phyloP scores from a whole-genome alignment of 2,797 vertebrate species.

The Poecilia wingei region DNA sequence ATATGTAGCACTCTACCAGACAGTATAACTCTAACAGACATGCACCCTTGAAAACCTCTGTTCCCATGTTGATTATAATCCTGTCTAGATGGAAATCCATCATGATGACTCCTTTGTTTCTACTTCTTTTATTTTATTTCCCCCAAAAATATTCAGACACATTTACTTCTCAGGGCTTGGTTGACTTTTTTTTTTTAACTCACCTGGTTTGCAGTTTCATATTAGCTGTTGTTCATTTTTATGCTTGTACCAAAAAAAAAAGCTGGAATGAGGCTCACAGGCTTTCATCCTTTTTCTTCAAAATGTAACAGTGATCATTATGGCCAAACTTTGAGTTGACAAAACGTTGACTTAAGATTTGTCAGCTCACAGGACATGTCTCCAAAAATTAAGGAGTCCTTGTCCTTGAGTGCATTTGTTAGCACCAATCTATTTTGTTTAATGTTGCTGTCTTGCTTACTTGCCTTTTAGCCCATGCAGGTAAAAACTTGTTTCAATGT shows the following conservation, averaged over 20 bases:
- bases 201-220: background rate
- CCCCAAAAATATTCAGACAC: slow-evolving; percentile 41
- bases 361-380: background rate
- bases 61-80: slow-evolving; percentile 60
- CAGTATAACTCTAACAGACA: slow-evolving; percentile 64
- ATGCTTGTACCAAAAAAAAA: background rate
- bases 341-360: too few species aligned
- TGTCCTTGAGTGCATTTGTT: background rate
- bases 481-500: background rate
- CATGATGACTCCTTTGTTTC: slow-evolving; percentile 47
- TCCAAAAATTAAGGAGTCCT: background rate
- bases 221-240: background rate
- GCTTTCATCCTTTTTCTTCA: background rate
- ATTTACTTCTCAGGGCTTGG: slow-evolving; percentile 21
- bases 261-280: background rate
- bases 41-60: slow-evolving; percentile 37
- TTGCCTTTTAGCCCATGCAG: background rate
- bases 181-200: slow-evolving; percentile 25
- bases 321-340: too few species aligned
- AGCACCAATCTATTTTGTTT: background rate
- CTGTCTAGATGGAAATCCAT: slow-evolving; percentile 55
- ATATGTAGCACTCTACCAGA: slow-evolving; percentile 52
- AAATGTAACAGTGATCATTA: too few species aligned
- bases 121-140: slow-evolving; percentile 49
- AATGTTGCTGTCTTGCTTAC: background rate